phyloP scores from a whole-genome alignment of 2,797 vertebrate genomes.

The Fringilla coelebs region DNA sequence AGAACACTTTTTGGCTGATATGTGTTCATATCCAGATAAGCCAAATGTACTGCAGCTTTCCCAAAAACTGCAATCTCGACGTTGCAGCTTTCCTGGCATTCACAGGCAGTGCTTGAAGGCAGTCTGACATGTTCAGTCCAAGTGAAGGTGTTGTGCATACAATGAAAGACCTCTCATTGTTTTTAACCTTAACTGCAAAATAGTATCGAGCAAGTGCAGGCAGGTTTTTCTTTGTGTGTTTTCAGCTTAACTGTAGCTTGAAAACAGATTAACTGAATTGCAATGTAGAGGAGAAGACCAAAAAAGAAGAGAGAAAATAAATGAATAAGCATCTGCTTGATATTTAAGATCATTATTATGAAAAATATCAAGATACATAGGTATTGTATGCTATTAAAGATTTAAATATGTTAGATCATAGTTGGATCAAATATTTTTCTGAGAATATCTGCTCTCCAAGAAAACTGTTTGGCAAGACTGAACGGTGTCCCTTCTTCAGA shows the following conservation, averaged over 20 bases:
- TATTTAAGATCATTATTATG: neutral
- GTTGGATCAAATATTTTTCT: neutral
- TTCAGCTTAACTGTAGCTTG: conserved; percentile 29
- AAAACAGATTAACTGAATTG: neutral
- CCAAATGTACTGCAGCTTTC: neutral
- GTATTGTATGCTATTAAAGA: neutral
- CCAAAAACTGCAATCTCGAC: neutral
- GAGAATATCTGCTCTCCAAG: neutral
- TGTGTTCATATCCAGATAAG: neutral
- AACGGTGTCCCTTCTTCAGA: neutral
- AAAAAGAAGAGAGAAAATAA: neutral
- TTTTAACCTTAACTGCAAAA: neutral
- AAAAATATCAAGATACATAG: neutral
- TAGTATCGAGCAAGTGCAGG: neutral
- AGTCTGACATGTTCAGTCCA: conserved; percentile 50
- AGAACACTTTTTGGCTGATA: neutral
- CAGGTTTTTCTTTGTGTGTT: conserved; percentile 39
- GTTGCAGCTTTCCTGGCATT: conserved; percentile 38
- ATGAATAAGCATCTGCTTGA: neutral
- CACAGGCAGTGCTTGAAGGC: conserved; percentile 12
- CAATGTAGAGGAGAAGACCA: neutral
- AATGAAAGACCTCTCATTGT: conserved; percentile 52
- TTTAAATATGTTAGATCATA: neutral
- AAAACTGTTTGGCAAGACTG: neutral
- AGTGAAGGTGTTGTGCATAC: neutral